Base-by-base conservation (phyloP, 2,113 vertebrate species). In the Tachysurus vachellii region DNA sequence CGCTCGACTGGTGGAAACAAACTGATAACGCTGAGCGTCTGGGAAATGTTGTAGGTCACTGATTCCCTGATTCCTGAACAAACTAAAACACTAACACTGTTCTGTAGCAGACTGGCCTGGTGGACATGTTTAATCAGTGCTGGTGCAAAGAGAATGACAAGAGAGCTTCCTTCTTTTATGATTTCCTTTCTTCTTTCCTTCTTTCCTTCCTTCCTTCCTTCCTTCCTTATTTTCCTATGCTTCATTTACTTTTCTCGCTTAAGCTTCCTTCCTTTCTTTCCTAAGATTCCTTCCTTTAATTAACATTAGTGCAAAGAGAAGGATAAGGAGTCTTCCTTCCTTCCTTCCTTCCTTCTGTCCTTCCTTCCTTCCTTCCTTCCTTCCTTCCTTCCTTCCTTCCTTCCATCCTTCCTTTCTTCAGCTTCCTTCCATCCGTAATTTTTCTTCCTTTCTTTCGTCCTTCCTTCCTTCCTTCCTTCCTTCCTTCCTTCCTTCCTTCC, bases 1-100 rank as follows among this genome's bases (percentile, higher is more conserved):
- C 79, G 76, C 76, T 76, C 53, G 16, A 28, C 59, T 82, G 42
- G 42, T 23, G 59, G 23, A 87, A 85, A 87, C 80, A 75, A 80
- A 80, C 88, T 89, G 90, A 91, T 84, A 89, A 76, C 81, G 57
- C 79, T 70, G 66, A 86, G 82, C 76, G 68, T 83, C 76, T 88
- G 88, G 90, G 80, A 86, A 89, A 88, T 86, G 83, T n/a, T 77
- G 82, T 36, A n/a, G 77, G 16, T 28, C 70, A 83, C 82, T 80
- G 86, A 82, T 88, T 82, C 68, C 36, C 47, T 62, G 66, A 76
- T 71, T 85, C 80, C 70, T 83, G n/a, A 57, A 87, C 85, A 80
- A 57, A 71, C 82, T 88, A 64, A 84, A 89, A 87, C 71, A 68
- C 61, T 28, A 82, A 62, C 47, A 19, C 44, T 21, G 59, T 13